Conservation (phyloP, 2,797 vertebrate species). For the Cyclopterus lumpus region DNA sequence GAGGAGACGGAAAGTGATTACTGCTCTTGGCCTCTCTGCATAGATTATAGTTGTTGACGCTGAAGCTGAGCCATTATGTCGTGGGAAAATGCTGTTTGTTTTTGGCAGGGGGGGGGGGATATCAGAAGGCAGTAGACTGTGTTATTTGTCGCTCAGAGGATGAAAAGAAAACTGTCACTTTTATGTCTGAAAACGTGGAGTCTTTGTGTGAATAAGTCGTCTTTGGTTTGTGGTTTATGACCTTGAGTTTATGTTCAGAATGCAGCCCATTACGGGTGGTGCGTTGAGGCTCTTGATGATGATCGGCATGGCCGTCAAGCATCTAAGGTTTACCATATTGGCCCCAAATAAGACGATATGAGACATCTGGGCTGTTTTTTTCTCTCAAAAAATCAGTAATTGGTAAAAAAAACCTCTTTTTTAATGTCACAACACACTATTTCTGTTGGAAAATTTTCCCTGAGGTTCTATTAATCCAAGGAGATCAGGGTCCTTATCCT, state of each 20-base stretch:
- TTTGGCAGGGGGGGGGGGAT: background rate
- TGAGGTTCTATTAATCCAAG: background rate
- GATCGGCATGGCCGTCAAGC: conserved; percentile 8
- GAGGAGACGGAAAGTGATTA: conserved; percentile 41
- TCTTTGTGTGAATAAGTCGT: conserved; percentile 42
- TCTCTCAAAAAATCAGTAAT: background rate
- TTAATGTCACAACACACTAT: background rate
- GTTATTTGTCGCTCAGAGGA: conserved; percentile 48
- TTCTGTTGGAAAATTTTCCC: background rate
- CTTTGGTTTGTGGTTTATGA: conserved; percentile 44
- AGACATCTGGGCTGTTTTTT: background rate
- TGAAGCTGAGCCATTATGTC: conserved; percentile 45
- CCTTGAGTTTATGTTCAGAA: conserved; percentile 50
- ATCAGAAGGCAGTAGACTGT: conserved; percentile 45
- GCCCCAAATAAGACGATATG: background rate
- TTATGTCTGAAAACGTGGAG: conserved; percentile 31
- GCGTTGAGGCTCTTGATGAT: conserved; percentile 1
- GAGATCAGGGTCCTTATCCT: background rate
- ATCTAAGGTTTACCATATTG: background rate
- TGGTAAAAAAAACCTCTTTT: background rate
- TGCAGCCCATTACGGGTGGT: background rate
- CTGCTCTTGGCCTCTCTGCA: conserved; percentile 52
- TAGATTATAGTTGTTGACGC: conserved; percentile 54
- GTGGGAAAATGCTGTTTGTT: conserved; percentile 9
- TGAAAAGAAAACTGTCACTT: conserved; percentile 49